Conservation (phyloP, 2,888 invertebrate genomes). For the Uropetala carovei region DNA sequence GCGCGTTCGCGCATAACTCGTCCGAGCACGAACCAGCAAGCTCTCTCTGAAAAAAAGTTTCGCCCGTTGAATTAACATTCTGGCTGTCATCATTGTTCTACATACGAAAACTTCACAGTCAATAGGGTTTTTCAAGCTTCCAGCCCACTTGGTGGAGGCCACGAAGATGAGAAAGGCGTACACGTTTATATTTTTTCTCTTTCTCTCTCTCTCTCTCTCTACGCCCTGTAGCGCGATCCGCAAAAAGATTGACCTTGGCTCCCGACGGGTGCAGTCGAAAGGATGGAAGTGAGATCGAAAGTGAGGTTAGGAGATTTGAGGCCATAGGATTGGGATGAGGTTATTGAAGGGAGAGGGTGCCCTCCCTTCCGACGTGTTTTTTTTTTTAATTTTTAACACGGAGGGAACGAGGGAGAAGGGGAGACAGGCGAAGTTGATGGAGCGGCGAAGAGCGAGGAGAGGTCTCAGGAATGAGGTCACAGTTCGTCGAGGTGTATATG, state of each 20-base stretch:
- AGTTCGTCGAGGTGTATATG: conserved; percentile 50
- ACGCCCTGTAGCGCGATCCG: background rate
- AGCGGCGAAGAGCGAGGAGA: background rate
- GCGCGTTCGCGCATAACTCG: background rate
- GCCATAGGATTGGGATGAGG: background rate
- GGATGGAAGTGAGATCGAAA: conserved; percentile 47
- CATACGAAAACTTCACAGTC: background rate
- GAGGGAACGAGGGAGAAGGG: conserved; percentile 23
- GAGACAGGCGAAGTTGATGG: background rate
- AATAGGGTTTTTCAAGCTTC: background rate
- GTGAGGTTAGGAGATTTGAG: background rate
- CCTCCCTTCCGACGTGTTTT: conserved; percentile 8
- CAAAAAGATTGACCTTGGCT: conserved; percentile 54
- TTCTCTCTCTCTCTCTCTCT: background rate
- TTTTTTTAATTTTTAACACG: background rate
- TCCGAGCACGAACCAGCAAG: background rate
- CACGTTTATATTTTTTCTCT: background rate
- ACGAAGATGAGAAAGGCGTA: conserved; percentile 34
- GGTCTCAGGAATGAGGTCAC: conserved; percentile 51
- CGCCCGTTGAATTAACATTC: background rate
- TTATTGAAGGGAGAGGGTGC: background rate
- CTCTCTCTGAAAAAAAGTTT: background rate
- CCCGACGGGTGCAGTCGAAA: background rate
- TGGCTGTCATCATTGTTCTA: conserved; percentile 18
- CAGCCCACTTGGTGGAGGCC: conserved; percentile 36